A percentile compares a stretch with the other conserved stretches of the same genome.
Evolutionary conservation across 2,113 vertebrate genomes (phyloP).

Genomic region (Osmerus mordax): DNA sequence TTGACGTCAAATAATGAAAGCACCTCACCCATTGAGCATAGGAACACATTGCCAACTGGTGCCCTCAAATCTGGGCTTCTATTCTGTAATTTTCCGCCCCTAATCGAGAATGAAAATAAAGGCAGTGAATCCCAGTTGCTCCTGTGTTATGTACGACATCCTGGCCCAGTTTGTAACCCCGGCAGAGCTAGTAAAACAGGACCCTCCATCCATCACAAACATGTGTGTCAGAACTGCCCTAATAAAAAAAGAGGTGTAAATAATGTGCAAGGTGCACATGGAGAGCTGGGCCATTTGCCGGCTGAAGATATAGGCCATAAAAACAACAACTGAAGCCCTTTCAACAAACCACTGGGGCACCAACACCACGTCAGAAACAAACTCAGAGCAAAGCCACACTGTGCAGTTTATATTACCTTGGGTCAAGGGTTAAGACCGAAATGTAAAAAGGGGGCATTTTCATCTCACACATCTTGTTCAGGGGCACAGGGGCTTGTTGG

Average conservation of each 20-base stretch:
- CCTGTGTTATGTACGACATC: conserved; percentile 19
- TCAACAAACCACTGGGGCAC: no score
- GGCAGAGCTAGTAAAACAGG: conserved; percentile 35
- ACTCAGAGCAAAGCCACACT: no score
- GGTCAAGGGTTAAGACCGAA: no score
- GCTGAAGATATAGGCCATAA: conserved; percentile 61
- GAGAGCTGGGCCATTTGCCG: conserved; percentile 51
- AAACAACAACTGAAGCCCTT: conserved; percentile 30
- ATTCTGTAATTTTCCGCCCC: conserved; percentile 16
- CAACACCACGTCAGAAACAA: no score
- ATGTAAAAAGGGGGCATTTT: conserved; percentile 8
- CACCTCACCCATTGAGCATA: conserved; percentile 5
- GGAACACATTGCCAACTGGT: conserved; percentile 4
- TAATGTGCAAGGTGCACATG: conserved; percentile 58
- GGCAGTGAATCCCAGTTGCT: conserved; percentile 24
- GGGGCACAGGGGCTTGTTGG: conserved; percentile 32
- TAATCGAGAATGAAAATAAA: conserved; percentile 19
- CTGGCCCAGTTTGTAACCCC: conserved; percentile 52
- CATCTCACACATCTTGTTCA: conserved; percentile 45
- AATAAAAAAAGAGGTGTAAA: conserved; percentile 69
- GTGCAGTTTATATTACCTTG: no score
- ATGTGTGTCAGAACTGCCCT: conserved; percentile 61
- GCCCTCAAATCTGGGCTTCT: conserved; percentile 3
- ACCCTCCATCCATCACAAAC: conserved; percentile 58
- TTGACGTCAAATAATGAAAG: conserved; percentile 33